phyloP scores from a whole-genome alignment of 2,797 vertebrate species.

The Syngnathus acus region DNA sequence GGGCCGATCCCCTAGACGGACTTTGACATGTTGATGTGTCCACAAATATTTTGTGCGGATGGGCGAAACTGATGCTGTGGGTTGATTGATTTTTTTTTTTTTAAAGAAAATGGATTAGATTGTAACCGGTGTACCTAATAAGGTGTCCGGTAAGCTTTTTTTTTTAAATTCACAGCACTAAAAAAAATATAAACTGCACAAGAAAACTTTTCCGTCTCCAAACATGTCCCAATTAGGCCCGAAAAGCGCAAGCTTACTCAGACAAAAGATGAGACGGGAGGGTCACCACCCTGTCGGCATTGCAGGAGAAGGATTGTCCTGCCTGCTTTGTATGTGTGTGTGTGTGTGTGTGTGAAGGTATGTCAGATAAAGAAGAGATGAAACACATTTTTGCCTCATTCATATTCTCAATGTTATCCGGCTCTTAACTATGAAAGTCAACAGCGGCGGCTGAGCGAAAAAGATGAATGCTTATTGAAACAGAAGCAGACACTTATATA shows the following conservation, averaged over 20 bases:
- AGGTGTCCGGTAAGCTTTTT: background rate
- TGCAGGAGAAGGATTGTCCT: background rate
- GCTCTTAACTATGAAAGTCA: slow-evolving; percentile 28
- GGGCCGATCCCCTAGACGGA: background rate
- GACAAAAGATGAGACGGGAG: slow-evolving; percentile 17
- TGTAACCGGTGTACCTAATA: background rate
- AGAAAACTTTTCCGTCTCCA: slow-evolving; percentile 8
- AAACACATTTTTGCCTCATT: slow-evolving; percentile 19
- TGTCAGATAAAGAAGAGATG: background rate
- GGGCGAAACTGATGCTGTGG: background rate
- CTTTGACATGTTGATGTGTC: background rate
- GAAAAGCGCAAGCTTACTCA: slow-evolving; percentile 7
- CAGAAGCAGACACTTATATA: slow-evolving; percentile 5
- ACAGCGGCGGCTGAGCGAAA: slow-evolving; percentile 5
- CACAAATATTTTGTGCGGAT: background rate
- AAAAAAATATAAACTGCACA: background rate
- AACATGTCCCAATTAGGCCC: slow-evolving; percentile 33
- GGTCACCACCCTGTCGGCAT: slow-evolving; percentile 28
- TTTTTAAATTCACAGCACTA: background rate
- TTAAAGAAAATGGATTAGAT: no score
- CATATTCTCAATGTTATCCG: slow-evolving; percentile 29
- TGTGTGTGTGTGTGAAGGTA: background rate
- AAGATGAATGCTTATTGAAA: slow-evolving; percentile 11
- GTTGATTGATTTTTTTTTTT: background rate
- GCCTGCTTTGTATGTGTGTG: background rate